phyloP scores from a whole-genome alignment of 2,113 vertebrate species.

The Raphicerus campestris region DNA sequence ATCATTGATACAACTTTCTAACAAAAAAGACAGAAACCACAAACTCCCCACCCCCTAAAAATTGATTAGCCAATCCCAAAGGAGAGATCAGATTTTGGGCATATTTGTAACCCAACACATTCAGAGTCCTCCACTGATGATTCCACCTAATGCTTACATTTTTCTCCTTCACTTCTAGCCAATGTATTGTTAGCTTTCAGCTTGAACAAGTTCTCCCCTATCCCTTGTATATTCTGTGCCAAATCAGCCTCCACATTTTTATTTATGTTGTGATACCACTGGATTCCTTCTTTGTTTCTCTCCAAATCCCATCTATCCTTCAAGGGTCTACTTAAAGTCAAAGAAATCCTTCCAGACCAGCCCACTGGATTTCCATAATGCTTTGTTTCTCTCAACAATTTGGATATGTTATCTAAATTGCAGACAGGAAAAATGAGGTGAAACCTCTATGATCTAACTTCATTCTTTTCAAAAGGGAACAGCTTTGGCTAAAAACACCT shows the following conservation, averaged over 20 bases:
- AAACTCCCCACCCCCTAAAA: background rate
- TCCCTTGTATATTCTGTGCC: background rate
- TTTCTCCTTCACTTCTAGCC: background rate
- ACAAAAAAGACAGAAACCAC: background rate
- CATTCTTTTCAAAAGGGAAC: background rate
- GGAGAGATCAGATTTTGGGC: background rate
- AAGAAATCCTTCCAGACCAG: background rate
- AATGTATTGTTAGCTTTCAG: background rate
- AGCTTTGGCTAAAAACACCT: background rate
- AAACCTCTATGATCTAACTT: background rate
- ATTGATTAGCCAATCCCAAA: background rate
- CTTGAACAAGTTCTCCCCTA: background rate
- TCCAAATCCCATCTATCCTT: background rate
- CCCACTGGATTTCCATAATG: background rate
- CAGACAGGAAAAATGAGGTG: constrained; percentile 20
- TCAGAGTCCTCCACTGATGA: background rate
- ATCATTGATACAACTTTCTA: background rate
- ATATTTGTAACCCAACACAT: background rate
- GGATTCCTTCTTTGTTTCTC: background rate
- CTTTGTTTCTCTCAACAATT: background rate
- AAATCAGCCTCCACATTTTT: background rate
- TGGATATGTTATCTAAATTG: background rate
- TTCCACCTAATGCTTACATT: background rate
- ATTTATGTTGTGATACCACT: background rate
- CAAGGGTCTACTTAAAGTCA: background rate